Evolutionary conservation across 2,113 vertebrate species (phyloP), one percentile per base, ranked within the genome.

Genomic region (Platysteira castanea): DNA sequence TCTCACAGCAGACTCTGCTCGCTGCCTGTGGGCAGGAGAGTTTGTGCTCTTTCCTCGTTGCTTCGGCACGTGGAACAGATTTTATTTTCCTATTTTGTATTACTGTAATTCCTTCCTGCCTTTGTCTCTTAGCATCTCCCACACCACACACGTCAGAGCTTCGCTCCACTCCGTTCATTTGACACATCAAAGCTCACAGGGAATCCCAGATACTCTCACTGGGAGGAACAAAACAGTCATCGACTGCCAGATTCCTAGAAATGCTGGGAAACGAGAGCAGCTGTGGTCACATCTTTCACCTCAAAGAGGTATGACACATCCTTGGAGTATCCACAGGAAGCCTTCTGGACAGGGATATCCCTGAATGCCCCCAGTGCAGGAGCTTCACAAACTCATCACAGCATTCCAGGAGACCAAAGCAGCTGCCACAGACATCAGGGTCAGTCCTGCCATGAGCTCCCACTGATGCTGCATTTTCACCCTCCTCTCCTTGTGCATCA

Each of bases 1-100:
- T 68, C 71, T 42, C 80, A 37, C 42, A 50, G 59, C 35, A 46
- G 3, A 9, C 20, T 60, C 75, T 86, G 42, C 88, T 53, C 75
- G 4, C 0, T 41, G 56, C 39, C 60, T 15, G 15, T 0, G 26
- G 56, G 47, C 53, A 47, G 44, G 1, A 15, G 31, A 0, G 1
- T 9, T 56, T 71, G 24, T 6, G 6, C 41, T 23, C 31, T 26
- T 37, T 22, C 76, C 65, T 64, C 67, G 12, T 5, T 64, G 20
- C 35, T 67, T 21, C 17, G 76, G 65, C 65, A 67, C 31, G 20
- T 27, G 39, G 57, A 94, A 78, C 7, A 52, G 41, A 59, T 49
- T 50, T 30, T 31, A 11, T 53, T 41, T 22, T 22, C 44, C 59
- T 71, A 8, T 59, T 84, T 59, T 50, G 19, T n/a, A 21, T 54